Base-by-base conservation (phyloP, 2,888 invertebrate species). In the Teleiodes luculella region DNA sequence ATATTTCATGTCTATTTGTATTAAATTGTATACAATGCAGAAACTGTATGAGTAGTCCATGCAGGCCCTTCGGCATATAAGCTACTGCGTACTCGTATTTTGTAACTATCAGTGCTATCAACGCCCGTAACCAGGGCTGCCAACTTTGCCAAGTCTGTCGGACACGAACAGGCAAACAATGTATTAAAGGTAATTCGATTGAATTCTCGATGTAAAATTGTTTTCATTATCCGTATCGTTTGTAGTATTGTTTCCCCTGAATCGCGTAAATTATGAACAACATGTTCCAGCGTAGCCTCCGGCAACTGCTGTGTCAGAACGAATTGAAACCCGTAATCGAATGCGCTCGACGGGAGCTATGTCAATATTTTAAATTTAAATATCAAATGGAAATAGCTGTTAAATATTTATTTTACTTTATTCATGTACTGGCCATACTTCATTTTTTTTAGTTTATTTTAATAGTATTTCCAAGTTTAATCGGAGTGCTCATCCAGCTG, bases 311-410 rank as follows among this genome's bases (percentile, higher is more conserved):
- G 72, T 78, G 82, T 87, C 83, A 83, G 86, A 87, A 79, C 81
- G 81, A 83, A 87, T 86, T 86, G 85, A 84, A 78, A 85, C 85
- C 83, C 83, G 86, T 86, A 87, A 88, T 88, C 88, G 87, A 86
- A 86, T 86, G 76, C 78, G 78, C 72, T 78, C 77, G 76, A 78
- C 85, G 87, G 83, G 74, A 83, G 80, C 80, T 78, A 79, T 81
- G 82, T 80, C 85, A 86, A 85, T 87, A 86, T 87, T 88, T 85
- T 83, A 85, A 80, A 86, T 86, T 83, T 86, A 84, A 86, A 86
- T 82, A 83, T 80, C 74, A 67, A 76, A 76, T 79, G 78, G 74
- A 71, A 76, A 80, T 76, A 81, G 54, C 61, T 61, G 62, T 14
- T 52, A 43, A 75, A 78, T 80, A 81, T 84, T 83, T 81, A 79